phyloP scores from a whole-genome alignment of 2,888 invertebrate species.

The Netelia melanura region DNA sequence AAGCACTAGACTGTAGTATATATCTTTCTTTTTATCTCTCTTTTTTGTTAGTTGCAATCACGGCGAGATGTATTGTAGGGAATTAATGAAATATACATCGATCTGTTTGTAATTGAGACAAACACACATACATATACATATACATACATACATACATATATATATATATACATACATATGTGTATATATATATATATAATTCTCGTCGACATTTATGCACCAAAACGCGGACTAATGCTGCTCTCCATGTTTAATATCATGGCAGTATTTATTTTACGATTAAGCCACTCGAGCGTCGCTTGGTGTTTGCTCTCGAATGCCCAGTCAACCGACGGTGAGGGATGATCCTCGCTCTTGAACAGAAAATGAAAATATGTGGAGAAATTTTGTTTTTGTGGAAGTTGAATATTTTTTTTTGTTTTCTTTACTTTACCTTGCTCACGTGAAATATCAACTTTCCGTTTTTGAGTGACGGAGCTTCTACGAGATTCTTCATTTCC shows the following conservation, averaged over 20 bases:
- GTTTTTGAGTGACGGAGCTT: slow-evolving; percentile 87
- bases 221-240: slow-evolving; percentile 81
- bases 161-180: slow-evolving; percentile 5
- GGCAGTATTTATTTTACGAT: slow-evolving; percentile 91
- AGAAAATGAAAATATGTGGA: slow-evolving; percentile 51
- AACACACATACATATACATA: slow-evolving; percentile 3
- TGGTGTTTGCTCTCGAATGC: slow-evolving; percentile 88
- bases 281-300: slow-evolving; percentile 89
- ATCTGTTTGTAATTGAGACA: slow-evolving; percentile 67
- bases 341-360: slow-evolving; percentile 86
- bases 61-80: slow-evolving; percentile 76
- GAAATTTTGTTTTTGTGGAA: neutral
- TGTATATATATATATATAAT: slow-evolving; percentile 30
- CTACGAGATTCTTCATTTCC: slow-evolving; percentile 90
- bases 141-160: neutral
- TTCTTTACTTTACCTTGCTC: slow-evolving; percentile 88
- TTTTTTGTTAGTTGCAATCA: slow-evolving; percentile 57
- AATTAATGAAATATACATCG: slow-evolving; percentile 80
- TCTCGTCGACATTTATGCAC: slow-evolving; percentile 67
- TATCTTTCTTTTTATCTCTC: slow-evolving; percentile 23
- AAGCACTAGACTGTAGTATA: slow-evolving; percentile 40
- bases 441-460: slow-evolving; percentile 90
- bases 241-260: slow-evolving; percentile 91
- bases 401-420: neutral
- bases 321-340: slow-evolving; percentile 89